A percentile compares a stretch with the other conserved stretches of the same genome.
Conservation (phyloP, 2,113 vertebrate genomes). For the Pristiophorus japonicus region DNA sequence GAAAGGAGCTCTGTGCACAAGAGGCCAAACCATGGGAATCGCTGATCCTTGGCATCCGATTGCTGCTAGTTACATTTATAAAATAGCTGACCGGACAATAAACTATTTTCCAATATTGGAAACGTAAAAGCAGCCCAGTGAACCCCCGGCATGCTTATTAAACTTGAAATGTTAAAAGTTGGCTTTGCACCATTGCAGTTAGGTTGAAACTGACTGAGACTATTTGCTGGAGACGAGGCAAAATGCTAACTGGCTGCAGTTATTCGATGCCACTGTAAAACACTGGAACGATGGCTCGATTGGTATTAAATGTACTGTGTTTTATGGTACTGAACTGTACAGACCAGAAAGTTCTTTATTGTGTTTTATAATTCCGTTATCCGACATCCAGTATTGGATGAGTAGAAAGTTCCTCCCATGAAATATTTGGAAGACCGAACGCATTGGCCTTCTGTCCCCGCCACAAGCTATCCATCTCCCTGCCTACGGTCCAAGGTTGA, state of each 20-base stretch:
- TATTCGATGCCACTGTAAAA: background rate
- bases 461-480: too few species aligned
- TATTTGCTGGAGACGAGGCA: background rate
- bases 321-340: background rate
- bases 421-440: background rate
- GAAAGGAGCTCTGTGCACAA: background rate
- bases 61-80: background rate
- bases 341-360: background rate
- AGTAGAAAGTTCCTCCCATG: background rate
- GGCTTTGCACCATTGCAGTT: too few species aligned
- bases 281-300: background rate
- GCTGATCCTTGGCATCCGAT: too few species aligned
- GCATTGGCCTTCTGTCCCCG: background rate
- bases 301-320: background rate
- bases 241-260: background rate
- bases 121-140: background rate
- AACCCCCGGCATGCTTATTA: too few species aligned
- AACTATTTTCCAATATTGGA: background rate
- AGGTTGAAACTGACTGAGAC: background rate
- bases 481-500: too few species aligned
- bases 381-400: background rate
- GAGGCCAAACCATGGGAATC: background rate
- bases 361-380: background rate
- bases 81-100: background rate
- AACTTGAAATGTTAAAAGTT: background rate